Base-by-base conservation (phyloP, 2,797 vertebrate species). In the Sebastes nivosus region DNA sequence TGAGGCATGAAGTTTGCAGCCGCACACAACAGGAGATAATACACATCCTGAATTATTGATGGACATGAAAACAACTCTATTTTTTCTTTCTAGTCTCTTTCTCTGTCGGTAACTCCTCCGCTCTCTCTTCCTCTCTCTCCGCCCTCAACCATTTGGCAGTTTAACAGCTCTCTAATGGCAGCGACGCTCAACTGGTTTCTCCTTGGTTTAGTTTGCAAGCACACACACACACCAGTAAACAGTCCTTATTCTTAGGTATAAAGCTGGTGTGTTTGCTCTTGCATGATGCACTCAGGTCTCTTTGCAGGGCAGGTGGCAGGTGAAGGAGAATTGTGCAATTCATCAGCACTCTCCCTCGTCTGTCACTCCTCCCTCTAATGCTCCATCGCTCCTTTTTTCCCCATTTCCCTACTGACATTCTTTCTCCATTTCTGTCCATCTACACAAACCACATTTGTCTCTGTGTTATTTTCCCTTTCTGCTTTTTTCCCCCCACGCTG, bases 31-130 rank as follows among this genome's bases (percentile, higher is more conserved):
- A 88, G 86, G 86, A 91, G 80, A 91, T 90, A 93, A 93, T 88
- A 92, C 82, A 89, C 85, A 85, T 61, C 63, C 71, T 93, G 87
- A 93, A 95, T 94, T 92, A 95, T 93, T 93, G 77, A 94, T 93
- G 76, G 75, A 88, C 90, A 94, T 93, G 69, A 90, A 93, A 94
- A 93, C 84, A 89, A 85, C 76, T 85, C 81, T 34, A 61, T 81
- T 89, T 78, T 92, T 83, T 72, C 58, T 84, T 68, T 77, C 25
- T 79, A 20, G 16, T 71, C 61, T 79, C 38, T 81, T 72, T 52
- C 57, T 72, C 34, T 71, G 58, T 75, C 36, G 8, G 63, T 79
- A 68, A 76, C 27, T 38, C 57, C 29, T 66, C 32, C 29, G 63
- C 54, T 20, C 18, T 63, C 34, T 65, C 69, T 61, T 50, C 36